Evolutionary conservation across 2,797 vertebrate genomes (phyloP).

Genomic region (Lophius americanus): DNA sequence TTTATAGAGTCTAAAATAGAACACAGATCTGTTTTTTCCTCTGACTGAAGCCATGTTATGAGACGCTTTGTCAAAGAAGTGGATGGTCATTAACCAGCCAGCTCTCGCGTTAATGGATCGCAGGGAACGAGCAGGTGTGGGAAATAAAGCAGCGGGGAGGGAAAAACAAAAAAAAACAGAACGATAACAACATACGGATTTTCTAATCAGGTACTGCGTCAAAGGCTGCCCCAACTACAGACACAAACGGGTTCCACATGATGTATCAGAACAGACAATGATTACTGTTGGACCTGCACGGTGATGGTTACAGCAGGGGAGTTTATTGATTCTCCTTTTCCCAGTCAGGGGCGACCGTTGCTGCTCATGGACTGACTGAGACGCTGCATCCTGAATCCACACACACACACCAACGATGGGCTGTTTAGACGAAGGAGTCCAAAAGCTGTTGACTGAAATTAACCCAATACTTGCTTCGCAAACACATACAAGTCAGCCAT

Average conservation of each 20-base stretch:
- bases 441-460: constrained; percentile 17
- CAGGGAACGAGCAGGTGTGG: constrained; percentile 35
- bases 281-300: constrained; percentile 50
- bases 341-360: constrained; percentile 16
- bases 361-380: constrained; percentile 32
- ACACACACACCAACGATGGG: constrained; percentile 1
- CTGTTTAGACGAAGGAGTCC: constrained; percentile 10
- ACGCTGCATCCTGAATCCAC: not conserved
- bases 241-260: constrained; percentile 39
- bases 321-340: constrained; percentile 43
- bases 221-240: constrained; percentile 40
- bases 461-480: constrained; percentile 6
- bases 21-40: constrained; percentile 10
- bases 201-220: constrained; percentile 32
- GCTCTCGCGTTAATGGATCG: constrained; percentile 41
- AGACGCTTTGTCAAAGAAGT: constrained; percentile 7
- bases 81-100: constrained; percentile 15
- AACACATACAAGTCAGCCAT: constrained; percentile 13
- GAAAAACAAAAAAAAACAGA: constrained; percentile 7
- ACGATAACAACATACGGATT: constrained; percentile 3
- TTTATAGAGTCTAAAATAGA: not conserved
- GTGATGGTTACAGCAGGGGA: constrained; percentile 33
- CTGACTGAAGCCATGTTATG: constrained; percentile 15
- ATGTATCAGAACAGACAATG: constrained; percentile 39
- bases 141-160: constrained; percentile 38